A percentile compares a stretch with the other conserved stretches of the same genome.
Evolutionary conservation across 2,888 invertebrate genomes (phyloP).

Genomic region (Cerastis rubricosa): DNA sequence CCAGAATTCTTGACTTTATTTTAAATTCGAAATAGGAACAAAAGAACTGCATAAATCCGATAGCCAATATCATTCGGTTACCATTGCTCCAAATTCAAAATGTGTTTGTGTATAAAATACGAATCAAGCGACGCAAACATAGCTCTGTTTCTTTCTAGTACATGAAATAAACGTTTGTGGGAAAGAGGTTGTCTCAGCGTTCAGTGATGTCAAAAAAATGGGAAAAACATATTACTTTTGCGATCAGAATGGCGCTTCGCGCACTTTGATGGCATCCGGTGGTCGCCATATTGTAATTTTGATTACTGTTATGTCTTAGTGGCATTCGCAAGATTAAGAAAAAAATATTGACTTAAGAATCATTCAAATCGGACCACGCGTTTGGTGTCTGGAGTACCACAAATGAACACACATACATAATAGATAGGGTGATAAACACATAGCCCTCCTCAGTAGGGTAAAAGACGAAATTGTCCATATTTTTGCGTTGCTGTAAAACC

Average conservation of each 20-base stretch:
- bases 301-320: too few relatives aligned
- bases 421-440: too few relatives aligned
- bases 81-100: slow-evolving; percentile 64
- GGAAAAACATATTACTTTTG: slow-evolving; percentile 60
- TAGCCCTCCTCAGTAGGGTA: background rate
- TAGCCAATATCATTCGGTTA: slow-evolving; percentile 65
- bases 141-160: slow-evolving; percentile 19
- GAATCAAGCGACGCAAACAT: slow-evolving; percentile 34
- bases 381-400: too few relatives aligned
- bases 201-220: slow-evolving; percentile 56
- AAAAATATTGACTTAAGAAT: too few relatives aligned
- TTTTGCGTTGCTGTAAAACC: background rate
- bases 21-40: slow-evolving; percentile 55
- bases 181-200: slow-evolving; percentile 34
- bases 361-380: too few relatives aligned
- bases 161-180: slow-evolving; percentile 1
- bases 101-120: slow-evolving; percentile 52
- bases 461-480: background rate
- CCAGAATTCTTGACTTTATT: slow-evolving; percentile 7
- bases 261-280: too few relatives aligned
- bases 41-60: slow-evolving; percentile 55
- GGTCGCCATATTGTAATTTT: too few relatives aligned
- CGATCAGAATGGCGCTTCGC: slow-evolving; percentile 48
- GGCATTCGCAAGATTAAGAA: too few relatives aligned
- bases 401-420: too few relatives aligned